Evolutionary conservation across 2,797 vertebrate species (phyloP).

Genomic region (Darevskia nairensis): DNA sequence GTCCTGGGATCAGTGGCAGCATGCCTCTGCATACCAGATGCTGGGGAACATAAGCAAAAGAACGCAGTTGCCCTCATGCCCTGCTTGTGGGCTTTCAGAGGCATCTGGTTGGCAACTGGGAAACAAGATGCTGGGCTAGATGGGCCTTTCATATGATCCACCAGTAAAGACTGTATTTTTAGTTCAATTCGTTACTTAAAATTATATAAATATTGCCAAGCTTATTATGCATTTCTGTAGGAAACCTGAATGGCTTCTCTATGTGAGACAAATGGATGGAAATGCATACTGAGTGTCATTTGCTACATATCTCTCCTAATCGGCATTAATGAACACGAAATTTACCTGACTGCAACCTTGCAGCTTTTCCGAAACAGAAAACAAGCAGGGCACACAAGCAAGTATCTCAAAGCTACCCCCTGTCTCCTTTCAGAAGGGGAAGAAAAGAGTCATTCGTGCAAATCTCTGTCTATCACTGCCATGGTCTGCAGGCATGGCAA

Average conservation of each 20-base stretch:
- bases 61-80: too few species aligned
- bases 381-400: conserved; percentile 10
- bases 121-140: background rate
- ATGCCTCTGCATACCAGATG: too few species aligned
- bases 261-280: background rate
- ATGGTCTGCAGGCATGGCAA: conserved; percentile 15
- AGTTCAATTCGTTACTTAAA: background rate
- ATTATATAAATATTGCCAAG: background rate
- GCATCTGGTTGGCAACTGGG: background rate
- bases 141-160: background rate
- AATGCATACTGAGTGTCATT: background rate
- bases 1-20: too few species aligned
- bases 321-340: accelerated
- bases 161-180: background rate
- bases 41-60: too few species aligned
- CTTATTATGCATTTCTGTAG: background rate
- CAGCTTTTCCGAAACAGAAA: conserved; percentile 1
- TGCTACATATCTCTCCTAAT: conserved; percentile 2
- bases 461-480: conserved; percentile 35
- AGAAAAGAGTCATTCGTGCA: conserved; percentile 39
- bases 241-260: background rate
- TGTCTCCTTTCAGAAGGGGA: conserved; percentile 23
- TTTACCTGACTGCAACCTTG: conserved; percentile 9
- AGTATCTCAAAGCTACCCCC: background rate
- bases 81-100: background rate